Percentiles rank a stretch among this genome's conserved stretches.
phyloP scores from a whole-genome alignment of 2,888 invertebrate species.

The Volucella inanis region DNA sequence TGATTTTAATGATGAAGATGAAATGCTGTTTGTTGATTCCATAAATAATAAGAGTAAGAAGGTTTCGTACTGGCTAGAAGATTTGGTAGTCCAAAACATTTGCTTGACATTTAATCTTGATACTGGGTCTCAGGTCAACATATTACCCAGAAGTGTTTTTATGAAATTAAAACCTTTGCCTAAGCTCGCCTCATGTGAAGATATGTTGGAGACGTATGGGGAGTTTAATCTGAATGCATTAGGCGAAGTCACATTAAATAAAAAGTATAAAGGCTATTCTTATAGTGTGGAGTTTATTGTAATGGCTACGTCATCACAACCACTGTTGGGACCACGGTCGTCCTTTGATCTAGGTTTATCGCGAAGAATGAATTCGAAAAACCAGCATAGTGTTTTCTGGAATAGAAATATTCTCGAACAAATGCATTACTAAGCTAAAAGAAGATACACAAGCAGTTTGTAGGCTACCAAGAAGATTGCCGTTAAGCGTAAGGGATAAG shows the following conservation, averaged over 20 bases:
- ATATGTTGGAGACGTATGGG: neutral
- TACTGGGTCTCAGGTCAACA: too few species aligned
- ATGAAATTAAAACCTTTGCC: too few species aligned
- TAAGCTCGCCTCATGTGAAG: neutral
- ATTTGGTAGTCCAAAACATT: too few species aligned
- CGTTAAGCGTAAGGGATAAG: constrained; percentile 63
- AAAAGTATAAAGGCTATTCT: neutral
- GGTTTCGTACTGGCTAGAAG: too few species aligned
- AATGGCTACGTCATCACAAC: neutral
- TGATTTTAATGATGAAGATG: too few species aligned
- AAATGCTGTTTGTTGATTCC: too few species aligned
- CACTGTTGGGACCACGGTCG: neutral
- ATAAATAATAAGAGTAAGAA: too few species aligned
- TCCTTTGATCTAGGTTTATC: neutral
- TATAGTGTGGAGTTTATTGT: neutral
- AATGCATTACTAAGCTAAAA: constrained; percentile 4
- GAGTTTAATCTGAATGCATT: neutral
- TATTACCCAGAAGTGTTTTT: too few species aligned
- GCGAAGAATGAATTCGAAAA: neutral
- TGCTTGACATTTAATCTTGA: too few species aligned
- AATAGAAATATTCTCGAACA: constrained; percentile 22
- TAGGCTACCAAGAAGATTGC: constrained; percentile 47
- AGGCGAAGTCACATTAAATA: constrained; percentile 9
- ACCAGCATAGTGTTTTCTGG: neutral
- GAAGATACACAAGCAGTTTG: neutral